phyloP scores from a whole-genome alignment of 2,888 invertebrate genomes.

The Folsomia candida region DNA sequence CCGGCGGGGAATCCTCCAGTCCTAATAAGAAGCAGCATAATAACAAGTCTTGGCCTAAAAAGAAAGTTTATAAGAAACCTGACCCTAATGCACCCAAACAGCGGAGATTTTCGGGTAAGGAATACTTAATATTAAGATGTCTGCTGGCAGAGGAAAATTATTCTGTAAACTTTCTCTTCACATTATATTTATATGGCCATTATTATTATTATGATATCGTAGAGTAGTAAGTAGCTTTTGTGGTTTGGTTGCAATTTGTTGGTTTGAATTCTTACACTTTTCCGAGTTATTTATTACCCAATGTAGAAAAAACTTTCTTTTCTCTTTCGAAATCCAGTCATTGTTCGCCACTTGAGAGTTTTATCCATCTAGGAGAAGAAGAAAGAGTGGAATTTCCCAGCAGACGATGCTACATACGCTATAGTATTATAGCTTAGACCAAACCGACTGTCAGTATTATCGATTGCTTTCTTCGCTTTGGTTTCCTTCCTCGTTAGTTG shows the following conservation, averaged over 20 bases:
- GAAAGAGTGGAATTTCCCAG: too few relatives aligned
- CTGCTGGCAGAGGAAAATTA: too few relatives aligned
- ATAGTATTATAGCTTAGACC: background rate
- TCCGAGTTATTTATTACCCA: background rate
- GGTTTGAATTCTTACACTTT: background rate
- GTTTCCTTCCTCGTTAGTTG: background rate
- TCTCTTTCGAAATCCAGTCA: background rate
- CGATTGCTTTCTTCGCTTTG: background rate
- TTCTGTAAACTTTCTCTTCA: slow-evolving; percentile 2
- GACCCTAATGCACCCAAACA: slow-evolving; percentile 51
- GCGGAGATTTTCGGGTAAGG: slow-evolving; percentile 50
- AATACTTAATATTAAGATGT: too few relatives aligned
- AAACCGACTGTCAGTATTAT: background rate
- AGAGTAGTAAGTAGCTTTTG: background rate
- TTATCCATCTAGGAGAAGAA: too few relatives aligned
- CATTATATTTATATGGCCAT: too few relatives aligned
- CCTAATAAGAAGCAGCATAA: slow-evolving; percentile 39
- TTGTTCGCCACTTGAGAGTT: too few relatives aligned
- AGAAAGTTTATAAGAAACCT: slow-evolving; percentile 51
- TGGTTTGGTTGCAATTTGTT: background rate
- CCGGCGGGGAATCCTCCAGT: slow-evolving; percentile 13
- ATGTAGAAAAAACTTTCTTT: background rate
- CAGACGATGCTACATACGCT: background rate
- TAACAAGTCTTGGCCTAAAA: slow-evolving; percentile 51
- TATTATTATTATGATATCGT: too few relatives aligned